Evolutionary conservation across 2,797 vertebrate genomes (phyloP).

Genomic region (Microhierax caerulescens): DNA sequence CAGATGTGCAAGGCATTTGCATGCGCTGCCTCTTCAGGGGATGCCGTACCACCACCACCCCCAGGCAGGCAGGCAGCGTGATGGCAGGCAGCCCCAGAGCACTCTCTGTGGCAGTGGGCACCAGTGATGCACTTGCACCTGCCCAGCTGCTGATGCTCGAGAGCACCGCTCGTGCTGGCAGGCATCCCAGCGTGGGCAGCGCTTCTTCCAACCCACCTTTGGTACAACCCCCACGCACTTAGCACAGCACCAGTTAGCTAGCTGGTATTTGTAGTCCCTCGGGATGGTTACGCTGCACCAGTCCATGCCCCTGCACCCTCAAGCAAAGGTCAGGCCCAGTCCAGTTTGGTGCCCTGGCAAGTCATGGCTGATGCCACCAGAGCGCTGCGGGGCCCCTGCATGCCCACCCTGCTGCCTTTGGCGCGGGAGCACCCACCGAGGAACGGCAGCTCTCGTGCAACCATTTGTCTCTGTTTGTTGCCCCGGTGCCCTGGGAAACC

Average conservation of each 20-base stretch:
- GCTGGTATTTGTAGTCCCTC: not conserved
- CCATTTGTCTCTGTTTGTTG: fast-evolving
- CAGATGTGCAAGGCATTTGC: not conserved
- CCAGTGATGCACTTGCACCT: fast-evolving
- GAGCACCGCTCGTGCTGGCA: fast-evolving
- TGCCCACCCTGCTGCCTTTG: too few relatives aligned
- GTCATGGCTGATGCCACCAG: fast-evolving
- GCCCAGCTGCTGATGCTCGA: not conserved
- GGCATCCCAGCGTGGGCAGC: fast-evolving
- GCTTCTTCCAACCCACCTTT: not conserved
- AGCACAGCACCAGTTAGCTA: not conserved
- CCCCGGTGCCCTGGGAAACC: fast-evolving
- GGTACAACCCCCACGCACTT: fast-evolving
- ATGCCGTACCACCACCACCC: not conserved
- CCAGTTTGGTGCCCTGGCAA: not conserved
- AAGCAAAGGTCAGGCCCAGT: not conserved
- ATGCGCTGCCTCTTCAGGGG: fast-evolving
- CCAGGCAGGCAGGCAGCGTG: not conserved
- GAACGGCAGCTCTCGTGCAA: fast-evolving
- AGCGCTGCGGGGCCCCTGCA: not conserved
- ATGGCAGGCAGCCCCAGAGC: not conserved
- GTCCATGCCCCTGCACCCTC: fast-evolving
- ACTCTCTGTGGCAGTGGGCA: not conserved
- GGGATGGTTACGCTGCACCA: fast-evolving
- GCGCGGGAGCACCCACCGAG: fast-evolving